A percentile compares a stretch with the other conserved stretches of the same genome.
Evolutionary conservation across 1,140 invertebrate species (phyloP).

Genomic region (Probaryconus sp.): DNA sequence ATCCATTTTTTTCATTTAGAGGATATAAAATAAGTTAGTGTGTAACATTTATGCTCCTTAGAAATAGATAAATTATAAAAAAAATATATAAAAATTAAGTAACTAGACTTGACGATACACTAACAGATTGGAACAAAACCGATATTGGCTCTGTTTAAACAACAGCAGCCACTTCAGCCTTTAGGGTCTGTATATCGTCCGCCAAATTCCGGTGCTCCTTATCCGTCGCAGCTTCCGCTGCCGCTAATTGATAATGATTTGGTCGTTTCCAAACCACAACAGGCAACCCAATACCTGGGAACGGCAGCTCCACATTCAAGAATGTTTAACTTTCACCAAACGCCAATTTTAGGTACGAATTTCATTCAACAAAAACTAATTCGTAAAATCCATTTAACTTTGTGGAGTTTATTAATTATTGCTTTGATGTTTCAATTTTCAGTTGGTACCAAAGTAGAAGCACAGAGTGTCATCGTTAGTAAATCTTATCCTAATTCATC

Average conservation of each 20-base stretch:
- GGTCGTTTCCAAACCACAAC: constrained; percentile 74
- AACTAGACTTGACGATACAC: constrained; percentile 69
- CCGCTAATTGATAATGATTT: constrained; percentile 75
- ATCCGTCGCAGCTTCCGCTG: constrained; percentile 73
- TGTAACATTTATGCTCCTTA: too few relatives aligned
- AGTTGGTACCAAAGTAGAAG: constrained; percentile 71
- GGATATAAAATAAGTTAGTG: constrained; percentile 1
- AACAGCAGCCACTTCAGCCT: constrained; percentile 75
- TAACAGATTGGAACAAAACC: constrained; percentile 76
- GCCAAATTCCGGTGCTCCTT: constrained; percentile 69
- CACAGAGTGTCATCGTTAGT: constrained; percentile 78
- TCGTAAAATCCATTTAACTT: too few relatives aligned
- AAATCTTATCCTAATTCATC: constrained; percentile 72
- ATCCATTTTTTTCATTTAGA: not conserved
- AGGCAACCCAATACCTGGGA: constrained; percentile 72
- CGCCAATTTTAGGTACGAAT: constrained; percentile 73
- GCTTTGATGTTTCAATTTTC: constrained; percentile 49
- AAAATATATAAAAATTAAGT: constrained; percentile 63
- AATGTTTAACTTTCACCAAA: constrained; percentile 75
- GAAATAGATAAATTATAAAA: too few relatives aligned
- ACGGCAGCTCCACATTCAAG: constrained; percentile 67
- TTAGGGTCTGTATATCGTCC: constrained; percentile 72
- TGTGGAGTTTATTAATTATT: not conserved
- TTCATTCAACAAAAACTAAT: too few relatives aligned
- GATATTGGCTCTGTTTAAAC: constrained; percentile 76